Evolutionary conservation across 92 coral and sea anemone species (phyloP).

Genomic region (Muricea muricata): DNA sequence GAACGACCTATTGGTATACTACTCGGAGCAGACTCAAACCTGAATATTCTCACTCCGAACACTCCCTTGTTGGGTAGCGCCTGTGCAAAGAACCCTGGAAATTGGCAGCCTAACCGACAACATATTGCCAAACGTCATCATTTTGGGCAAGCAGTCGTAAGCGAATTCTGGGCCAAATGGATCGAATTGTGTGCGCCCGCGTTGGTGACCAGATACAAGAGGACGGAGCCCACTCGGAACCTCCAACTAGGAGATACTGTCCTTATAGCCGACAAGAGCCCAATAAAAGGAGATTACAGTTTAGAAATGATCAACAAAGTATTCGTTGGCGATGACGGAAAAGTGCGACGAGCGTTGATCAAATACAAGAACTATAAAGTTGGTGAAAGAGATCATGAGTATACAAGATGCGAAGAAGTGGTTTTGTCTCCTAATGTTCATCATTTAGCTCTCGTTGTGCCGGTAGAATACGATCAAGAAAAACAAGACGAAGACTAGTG

Average conservation of each 20-base stretch:
- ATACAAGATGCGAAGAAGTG: not conserved
- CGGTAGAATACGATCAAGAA: no score
- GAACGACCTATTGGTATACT: constrained; percentile 73
- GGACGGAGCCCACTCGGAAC: no score
- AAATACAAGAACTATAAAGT: constrained; percentile 39
- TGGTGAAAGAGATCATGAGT: constrained; percentile 42
- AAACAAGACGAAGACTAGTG: constrained; percentile 7
- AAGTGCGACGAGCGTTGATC: constrained; percentile 36
- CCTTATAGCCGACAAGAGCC: no score
- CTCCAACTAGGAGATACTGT: no score
- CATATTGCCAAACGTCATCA: constrained; percentile 48
- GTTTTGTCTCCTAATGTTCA: not conserved
- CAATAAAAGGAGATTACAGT: no score
- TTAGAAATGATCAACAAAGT: no score
- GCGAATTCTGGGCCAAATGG: constrained; percentile 70
- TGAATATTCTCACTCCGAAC: constrained; percentile 72
- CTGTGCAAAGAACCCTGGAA: constrained; percentile 64
- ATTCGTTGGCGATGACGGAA: no score
- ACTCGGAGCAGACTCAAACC: constrained; percentile 62
- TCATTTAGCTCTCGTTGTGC: constrained; percentile 1
- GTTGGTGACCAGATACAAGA: not conserved
- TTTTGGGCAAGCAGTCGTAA: constrained; percentile 67
- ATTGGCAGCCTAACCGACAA: constrained; percentile 66
- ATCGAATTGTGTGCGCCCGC: no score
- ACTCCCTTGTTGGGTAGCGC: constrained; percentile 67